phyloP scores from a whole-genome alignment of 1,140 invertebrate species.

The Danaus melanippus region DNA sequence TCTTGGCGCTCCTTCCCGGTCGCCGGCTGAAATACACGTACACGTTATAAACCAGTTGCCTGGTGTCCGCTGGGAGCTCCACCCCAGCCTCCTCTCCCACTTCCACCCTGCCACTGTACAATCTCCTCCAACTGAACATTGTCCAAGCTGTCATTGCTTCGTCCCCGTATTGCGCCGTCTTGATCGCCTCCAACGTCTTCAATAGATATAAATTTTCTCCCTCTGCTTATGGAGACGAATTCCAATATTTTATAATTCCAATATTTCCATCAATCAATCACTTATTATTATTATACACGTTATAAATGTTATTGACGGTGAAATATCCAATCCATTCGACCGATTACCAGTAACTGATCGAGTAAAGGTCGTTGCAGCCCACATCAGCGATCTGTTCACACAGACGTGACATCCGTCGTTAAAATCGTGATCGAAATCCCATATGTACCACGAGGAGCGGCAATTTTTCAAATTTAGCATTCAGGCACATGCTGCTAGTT shows the following conservation, averaged over 20 bases:
- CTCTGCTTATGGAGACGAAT: neutral
- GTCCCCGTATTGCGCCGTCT: constrained; percentile 66
- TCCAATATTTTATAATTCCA: too few species aligned
- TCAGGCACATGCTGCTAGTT: constrained; percentile 33
- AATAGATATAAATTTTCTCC: constrained; percentile 3
- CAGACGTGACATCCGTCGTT: constrained; percentile 51
- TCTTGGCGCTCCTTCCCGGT: constrained; percentile 54
- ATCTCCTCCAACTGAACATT: constrained; percentile 65
- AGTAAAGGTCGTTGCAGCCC: constrained; percentile 25
- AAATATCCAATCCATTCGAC: constrained; percentile 38
- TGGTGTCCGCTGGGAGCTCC: constrained; percentile 58
- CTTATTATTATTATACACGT: neutral
- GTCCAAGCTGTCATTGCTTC: constrained; percentile 67
- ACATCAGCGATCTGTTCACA: constrained; percentile 52
- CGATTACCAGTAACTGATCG: constrained; percentile 40
- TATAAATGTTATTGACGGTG: neutral
- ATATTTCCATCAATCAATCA: neutral
- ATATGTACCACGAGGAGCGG: constrained; percentile 25
- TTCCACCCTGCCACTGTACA: constrained; percentile 44
- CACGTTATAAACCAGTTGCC: constrained; percentile 62
- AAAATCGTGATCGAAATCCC: constrained; percentile 51
- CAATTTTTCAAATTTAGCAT: constrained; percentile 35
- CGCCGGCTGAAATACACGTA: constrained; percentile 61
- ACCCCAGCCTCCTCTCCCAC: constrained; percentile 40
- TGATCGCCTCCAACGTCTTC: constrained; percentile 16